A percentile compares a stretch with the other conserved stretches of the same genome.
These are phyloP conservation scores for Bombus balteatus DNA, from an alignment of 1,140 invertebrate species.

Conservation along the genomic window DNA sequence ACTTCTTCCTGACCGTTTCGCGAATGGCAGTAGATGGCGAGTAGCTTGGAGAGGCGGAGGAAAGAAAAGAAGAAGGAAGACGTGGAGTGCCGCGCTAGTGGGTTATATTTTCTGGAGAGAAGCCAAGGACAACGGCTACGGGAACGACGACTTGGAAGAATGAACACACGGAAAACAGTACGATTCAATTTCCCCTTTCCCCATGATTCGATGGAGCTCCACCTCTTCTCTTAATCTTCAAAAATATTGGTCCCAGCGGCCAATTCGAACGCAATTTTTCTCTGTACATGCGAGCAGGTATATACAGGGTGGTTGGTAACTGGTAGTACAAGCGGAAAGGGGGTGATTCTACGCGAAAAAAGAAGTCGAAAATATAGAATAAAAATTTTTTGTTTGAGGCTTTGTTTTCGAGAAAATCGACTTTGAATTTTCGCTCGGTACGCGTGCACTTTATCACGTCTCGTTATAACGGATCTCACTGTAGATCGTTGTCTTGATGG, in stretches of 20 bases:
- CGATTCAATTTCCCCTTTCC: conserved; percentile 73
- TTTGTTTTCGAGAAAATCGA: no score
- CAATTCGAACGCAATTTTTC: conserved; percentile 38
- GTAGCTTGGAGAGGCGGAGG: neutral
- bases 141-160: conserved; percentile 60
- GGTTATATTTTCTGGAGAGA: conserved; percentile 76
- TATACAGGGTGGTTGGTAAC: no score
- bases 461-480: no score
- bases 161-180: conserved; percentile 35
- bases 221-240: conserved; percentile 71
- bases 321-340: no score
- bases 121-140: conserved; percentile 74
- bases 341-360: no score
- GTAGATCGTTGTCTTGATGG: no score
- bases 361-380: no score
- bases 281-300: neutral
- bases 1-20: conserved; percentile 64
- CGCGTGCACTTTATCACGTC: no score
- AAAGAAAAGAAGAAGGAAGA: conserved; percentile 30
- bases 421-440: no score
- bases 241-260: conserved; percentile 72
- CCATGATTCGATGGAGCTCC: neutral
- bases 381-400: no score
- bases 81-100: conserved; percentile 20
- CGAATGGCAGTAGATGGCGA: conserved; percentile 50